A percentile compares a stretch with the other conserved stretches of the same genome.
These are phyloP conservation scores for Cyclophora albipunctata DNA, from an alignment of 2,888 invertebrate species.

Conservation along the genomic window DNA sequence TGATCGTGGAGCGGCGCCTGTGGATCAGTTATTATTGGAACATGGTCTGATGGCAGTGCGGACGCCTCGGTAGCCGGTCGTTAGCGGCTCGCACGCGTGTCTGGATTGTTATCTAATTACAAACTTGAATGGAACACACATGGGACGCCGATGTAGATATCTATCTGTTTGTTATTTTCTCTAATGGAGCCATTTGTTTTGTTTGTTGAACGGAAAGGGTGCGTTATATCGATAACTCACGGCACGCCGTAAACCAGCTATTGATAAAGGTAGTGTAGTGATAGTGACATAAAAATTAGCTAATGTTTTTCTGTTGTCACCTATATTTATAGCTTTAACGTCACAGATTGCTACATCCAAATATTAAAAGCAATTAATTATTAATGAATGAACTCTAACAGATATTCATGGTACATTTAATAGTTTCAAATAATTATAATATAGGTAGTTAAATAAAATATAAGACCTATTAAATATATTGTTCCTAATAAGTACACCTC, in stretches of 20 bases:
- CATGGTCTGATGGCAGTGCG: slow-evolving; percentile 32
- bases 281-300: background rate
- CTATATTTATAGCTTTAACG: too few relatives aligned
- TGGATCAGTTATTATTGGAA: slow-evolving; percentile 28
- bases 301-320: too few relatives aligned
- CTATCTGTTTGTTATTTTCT: slow-evolving; percentile 44
- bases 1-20: slow-evolving; percentile 9
- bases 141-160: slow-evolving; percentile 41
- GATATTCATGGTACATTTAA: too few relatives aligned
- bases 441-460: too few relatives aligned
- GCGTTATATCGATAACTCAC: slow-evolving; percentile 24
- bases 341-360: too few relatives aligned
- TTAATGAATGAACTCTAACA: too few relatives aligned
- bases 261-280: slow-evolving; percentile 10
- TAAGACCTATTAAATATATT: too few relatives aligned
- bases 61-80: slow-evolving; percentile 27
- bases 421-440: too few relatives aligned
- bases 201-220: slow-evolving; percentile 37
- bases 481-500: too few relatives aligned
- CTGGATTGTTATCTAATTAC: slow-evolving; percentile 70
- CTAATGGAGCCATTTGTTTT: slow-evolving; percentile 51
- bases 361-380: too few relatives aligned
- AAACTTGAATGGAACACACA: slow-evolving; percentile 54
- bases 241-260: slow-evolving; percentile 11
- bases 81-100: slow-evolving; percentile 57